These are phyloP conservation scores for Hippotragus niger DNA, from an alignment of 2,113 vertebrate species.

Conservation along the genomic window DNA sequence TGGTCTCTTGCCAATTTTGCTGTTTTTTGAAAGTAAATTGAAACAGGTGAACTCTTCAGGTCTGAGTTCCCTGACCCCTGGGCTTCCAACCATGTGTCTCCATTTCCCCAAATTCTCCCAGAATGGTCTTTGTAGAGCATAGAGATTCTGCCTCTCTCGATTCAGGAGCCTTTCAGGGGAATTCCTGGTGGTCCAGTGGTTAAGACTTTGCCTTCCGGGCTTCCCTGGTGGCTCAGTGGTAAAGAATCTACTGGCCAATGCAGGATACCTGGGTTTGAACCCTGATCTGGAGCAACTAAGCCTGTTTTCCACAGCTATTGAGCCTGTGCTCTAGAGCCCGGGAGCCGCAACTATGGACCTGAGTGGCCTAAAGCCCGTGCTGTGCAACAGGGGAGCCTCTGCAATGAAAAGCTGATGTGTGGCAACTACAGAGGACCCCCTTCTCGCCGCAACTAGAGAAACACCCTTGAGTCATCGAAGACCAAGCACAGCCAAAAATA, in stretches of 20 bases:
- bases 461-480: neutral
- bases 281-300: neutral
- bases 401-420: rapidly evolving
- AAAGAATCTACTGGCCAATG: neutral
- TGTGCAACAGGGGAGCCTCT: neutral
- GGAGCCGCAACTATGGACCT: neutral
- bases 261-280: neutral
- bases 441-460: rapidly evolving
- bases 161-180: neutral
- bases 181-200: neutral
- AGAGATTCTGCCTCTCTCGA: neutral
- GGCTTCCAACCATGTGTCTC: neutral
- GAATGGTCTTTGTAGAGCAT: neutral
- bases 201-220: neutral
- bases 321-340: neutral
- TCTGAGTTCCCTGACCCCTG: neutral
- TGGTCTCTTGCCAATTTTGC: neutral
- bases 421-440: neutral
- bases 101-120: neutral
- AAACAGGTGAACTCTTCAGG: neutral
- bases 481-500: neutral
- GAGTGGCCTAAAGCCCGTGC: rapidly evolving
- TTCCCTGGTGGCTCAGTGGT: neutral
- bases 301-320: neutral
- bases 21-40: neutral